phyloP scores from a whole-genome alignment of 1,140 invertebrate genomes.

The Drosophila seguyi region DNA sequence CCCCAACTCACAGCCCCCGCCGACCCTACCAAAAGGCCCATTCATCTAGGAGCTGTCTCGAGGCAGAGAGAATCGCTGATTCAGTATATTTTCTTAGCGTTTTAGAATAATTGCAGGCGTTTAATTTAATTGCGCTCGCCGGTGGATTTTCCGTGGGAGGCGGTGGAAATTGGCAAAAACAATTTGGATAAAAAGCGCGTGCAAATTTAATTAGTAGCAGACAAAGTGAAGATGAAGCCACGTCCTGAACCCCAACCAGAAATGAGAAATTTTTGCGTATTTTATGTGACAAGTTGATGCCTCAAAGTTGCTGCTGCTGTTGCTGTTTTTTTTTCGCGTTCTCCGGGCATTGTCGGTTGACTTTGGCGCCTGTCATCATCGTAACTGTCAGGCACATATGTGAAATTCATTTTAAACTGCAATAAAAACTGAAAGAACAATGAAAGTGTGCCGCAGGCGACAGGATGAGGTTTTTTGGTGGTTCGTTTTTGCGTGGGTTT shows the following conservation, averaged over 20 bases:
- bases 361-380: constrained; percentile 62
- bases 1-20: neutral
- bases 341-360: constrained; percentile 23
- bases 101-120: constrained; percentile 80
- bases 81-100: constrained; percentile 66
- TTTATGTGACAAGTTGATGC: constrained; percentile 63
- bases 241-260: constrained; percentile 14
- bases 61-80: constrained; percentile 42
- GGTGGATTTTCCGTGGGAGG: constrained; percentile 50
- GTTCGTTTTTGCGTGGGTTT: neutral
- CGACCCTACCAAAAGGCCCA: neutral
- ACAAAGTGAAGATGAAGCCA: constrained; percentile 69
- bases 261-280: constrained; percentile 37
- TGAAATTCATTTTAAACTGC: constrained; percentile 80
- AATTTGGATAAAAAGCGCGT: constrained; percentile 70
- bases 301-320: constrained; percentile 8
- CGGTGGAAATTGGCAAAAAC: constrained; percentile 51
- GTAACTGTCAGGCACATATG: constrained; percentile 67
- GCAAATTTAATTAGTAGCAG: constrained; percentile 76
- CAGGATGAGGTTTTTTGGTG: neutral
- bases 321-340: neutral
- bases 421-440: constrained; percentile 72
- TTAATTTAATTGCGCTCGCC: constrained; percentile 80
- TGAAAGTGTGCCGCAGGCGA: constrained; percentile 55
- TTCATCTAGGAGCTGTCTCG: constrained; percentile 34